Evolutionary conservation across 2,888 invertebrate genomes (phyloP).

Genomic region (Steromphala cineraria): DNA sequence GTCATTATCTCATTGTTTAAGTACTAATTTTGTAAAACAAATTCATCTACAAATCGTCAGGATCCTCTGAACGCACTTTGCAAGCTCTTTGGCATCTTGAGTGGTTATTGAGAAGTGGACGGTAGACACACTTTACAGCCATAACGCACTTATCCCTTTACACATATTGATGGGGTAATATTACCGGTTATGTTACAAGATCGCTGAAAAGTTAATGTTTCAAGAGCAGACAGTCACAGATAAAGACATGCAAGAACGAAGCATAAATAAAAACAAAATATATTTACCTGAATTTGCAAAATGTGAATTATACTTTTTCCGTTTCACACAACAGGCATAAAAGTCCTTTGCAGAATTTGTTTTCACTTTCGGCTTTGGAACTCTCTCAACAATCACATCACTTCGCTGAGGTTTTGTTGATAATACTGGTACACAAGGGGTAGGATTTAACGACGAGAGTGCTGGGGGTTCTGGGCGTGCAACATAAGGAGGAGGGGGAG

Average conservation of each 20-base stretch:
- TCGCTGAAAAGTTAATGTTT: no score
- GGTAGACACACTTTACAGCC: no score
- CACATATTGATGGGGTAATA: no score
- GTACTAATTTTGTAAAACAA: no score
- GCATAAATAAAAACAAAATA: neutral
- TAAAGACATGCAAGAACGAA: neutral
- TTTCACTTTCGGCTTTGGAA: constrained; percentile 64
- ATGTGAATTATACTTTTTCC: constrained; percentile 57
- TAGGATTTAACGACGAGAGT: constrained; percentile 9
- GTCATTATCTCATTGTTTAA: no score
- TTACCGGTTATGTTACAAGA: no score
- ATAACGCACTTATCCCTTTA: no score
- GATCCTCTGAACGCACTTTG: no score
- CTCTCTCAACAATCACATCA: constrained; percentile 60
- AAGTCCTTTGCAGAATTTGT: constrained; percentile 62
- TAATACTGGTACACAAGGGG: constrained; percentile 45
- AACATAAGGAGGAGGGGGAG: constrained; percentile 22
- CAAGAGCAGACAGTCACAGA: neutral
- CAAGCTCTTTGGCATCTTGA: no score
- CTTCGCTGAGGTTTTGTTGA: constrained; percentile 54
- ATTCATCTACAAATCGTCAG: no score
- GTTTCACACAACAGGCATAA: constrained; percentile 57
- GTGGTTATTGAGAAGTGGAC: no score
- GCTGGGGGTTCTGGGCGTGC: constrained; percentile 23
- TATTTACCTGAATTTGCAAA: constrained; percentile 60